Conservation (phyloP, 2,888 invertebrate species). For the Drosophila dives region DNA sequence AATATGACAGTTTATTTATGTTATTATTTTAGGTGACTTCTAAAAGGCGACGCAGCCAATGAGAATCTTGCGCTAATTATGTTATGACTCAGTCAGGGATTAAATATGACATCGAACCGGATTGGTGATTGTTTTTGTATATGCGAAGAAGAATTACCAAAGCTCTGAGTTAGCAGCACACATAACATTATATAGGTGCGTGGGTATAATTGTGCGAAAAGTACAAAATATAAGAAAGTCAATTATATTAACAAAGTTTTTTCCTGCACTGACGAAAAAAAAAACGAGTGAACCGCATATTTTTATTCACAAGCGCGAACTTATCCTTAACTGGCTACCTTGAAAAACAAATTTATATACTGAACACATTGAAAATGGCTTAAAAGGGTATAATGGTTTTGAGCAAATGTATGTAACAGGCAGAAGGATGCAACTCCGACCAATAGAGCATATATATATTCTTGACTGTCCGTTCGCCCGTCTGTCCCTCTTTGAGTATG, state of each 20-base stretch:
- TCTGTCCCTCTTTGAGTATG: too few relatives aligned
- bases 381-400: too few relatives aligned
- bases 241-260: background rate
- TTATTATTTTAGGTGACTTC: slow-evolving; percentile 68
- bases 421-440: too few relatives aligned
- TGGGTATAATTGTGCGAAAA: background rate
- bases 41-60: slow-evolving; percentile 48
- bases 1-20: slow-evolving; percentile 80
- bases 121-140: slow-evolving; percentile 3
- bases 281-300: too few relatives aligned
- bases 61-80: slow-evolving; percentile 54
- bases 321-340: too few relatives aligned
- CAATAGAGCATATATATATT: too few relatives aligned
- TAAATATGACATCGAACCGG: slow-evolving; percentile 34
- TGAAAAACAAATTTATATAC: too few relatives aligned
- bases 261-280: too few relatives aligned
- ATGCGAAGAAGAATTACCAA: slow-evolving; percentile 11
- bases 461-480: too few relatives aligned
- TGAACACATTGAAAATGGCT: too few relatives aligned
- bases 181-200: background rate
- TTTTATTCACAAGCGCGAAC: too few relatives aligned
- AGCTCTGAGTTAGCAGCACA: background rate
- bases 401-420: too few relatives aligned
- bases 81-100: slow-evolving; percentile 76
- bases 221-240: background rate